Base-by-base conservation (phyloP, 2,888 invertebrate species). In the Antheraea yamamai region DNA sequence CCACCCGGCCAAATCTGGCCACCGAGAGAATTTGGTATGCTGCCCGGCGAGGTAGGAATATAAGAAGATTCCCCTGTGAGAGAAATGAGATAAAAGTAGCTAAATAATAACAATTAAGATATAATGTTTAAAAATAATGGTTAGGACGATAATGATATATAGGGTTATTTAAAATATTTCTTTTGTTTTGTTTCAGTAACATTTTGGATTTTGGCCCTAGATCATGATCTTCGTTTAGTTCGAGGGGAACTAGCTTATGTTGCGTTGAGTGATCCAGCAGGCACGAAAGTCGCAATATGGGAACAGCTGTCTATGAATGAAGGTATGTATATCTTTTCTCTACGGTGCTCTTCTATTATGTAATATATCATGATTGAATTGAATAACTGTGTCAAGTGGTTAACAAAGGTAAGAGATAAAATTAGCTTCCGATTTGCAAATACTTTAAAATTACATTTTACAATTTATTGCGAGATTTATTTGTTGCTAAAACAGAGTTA, bases 271-370 rank as follows among this genome's bases (percentile, higher is more conserved):
- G 96, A 96, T 83, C 95, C 96, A 0, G 95, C 95, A 51, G 96
- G 96, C 12, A 96, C 96, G 0, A 96, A 96, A 84, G 96, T 96
- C 0, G 96, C 96, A 14, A 92, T 96, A 71, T 96, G 96, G 96
- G 96, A 96, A 76, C 96, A 96, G 82, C 92, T 96, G 0, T 93
- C 96, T 2, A 89, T 96, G 87, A 95, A 96, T 79, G 96, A 96
- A 95, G 96, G 96, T 96, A 91, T 70, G 10, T 30, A 66, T 66
- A 23, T 20, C 4, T 55, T 55, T 55, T 55, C 55, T 55, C 8
- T 20, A 55, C 55, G 4, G 7, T 55, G 55, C 20, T 55, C 20
- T 20, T 55, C 18, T 55, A 18, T 55, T 55, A 55, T 6, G 16
- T 16, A 55, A 55, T 55, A 4, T 18, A 0, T 55, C 4, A 55